Evolutionary conservation across 37 sponge, comb jelly and placozoan genomes (phyloP).

Genomic region (Haliclona indistincta): DNA sequence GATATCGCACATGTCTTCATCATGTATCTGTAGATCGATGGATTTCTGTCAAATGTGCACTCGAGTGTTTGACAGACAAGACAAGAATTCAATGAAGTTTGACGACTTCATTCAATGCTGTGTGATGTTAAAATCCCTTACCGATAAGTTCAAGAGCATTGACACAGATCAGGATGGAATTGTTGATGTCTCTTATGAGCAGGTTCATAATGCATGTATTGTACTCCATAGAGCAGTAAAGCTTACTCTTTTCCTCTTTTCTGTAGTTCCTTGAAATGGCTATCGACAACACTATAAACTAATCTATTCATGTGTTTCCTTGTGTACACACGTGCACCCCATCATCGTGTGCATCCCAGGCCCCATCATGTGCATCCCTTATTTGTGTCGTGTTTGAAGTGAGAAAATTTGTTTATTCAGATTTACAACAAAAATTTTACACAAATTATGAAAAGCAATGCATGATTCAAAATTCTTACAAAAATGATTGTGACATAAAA

Average conservation of each 20-base stretch:
- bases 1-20: background rate
- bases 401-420: too few species aligned
- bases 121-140: constrained; percentile 83
- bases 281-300: constrained; percentile 61
- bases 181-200: constrained; percentile 77
- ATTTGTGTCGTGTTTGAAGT: too few species aligned
- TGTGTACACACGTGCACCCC: too few species aligned
- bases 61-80: constrained; percentile 80
- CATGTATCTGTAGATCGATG: constrained; percentile 49
- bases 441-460: too few species aligned
- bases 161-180: constrained; percentile 76
- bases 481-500: too few species aligned
- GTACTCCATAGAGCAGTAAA: background rate
- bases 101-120: constrained; percentile 98
- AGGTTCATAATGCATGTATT: constrained; percentile 44
- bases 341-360: too few species aligned
- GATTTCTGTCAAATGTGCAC: constrained; percentile 86
- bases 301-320: background rate
- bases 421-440: background rate
- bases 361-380: too few species aligned
- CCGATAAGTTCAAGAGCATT: constrained; percentile 71
- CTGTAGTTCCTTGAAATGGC: constrained; percentile 85
- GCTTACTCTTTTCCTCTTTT: background rate
- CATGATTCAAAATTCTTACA: too few species aligned
- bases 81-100: constrained; percentile 83